phyloP scores from a whole-genome alignment of 2,113 vertebrate genomes.

The Sinocyclocheilus anophthalmus region DNA sequence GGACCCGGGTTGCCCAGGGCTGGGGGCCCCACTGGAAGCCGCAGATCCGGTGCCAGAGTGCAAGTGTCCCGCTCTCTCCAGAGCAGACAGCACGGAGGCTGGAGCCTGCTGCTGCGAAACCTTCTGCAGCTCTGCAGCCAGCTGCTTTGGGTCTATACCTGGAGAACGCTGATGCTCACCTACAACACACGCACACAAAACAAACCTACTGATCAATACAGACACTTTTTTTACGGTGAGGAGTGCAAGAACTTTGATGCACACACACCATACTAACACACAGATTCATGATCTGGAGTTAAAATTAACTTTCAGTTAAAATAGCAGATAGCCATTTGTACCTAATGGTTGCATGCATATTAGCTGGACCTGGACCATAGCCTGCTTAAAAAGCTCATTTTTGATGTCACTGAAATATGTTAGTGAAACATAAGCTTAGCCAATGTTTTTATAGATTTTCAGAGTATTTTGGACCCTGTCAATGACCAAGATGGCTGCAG shows the following conservation, averaged over 20 bases:
- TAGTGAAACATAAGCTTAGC: not conserved
- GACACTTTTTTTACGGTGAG: not conserved
- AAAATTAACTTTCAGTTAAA: not conserved
- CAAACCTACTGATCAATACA: not conserved
- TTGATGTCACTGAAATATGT: not conserved
- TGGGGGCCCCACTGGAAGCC: conserved; percentile 91
- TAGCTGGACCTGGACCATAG: not conserved
- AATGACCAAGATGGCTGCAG: not conserved
- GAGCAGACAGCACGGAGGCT: conserved; percentile 80
- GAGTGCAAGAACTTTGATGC: not conserved
- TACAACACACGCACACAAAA: conserved; percentile 64
- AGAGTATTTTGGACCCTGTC: not conserved
- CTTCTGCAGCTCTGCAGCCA: conserved; percentile 97
- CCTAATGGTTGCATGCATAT: not conserved
- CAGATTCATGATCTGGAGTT: not conserved
- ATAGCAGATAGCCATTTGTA: not conserved
- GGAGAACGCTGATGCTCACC: conserved; percentile 93
- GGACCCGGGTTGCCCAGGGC: conserved; percentile 93
- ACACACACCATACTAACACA: not conserved
- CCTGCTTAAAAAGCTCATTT: not conserved
- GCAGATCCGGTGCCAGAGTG: conserved; percentile 90
- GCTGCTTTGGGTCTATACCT: conserved; percentile 94
- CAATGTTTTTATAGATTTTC: not conserved
- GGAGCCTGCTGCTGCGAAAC: conserved; percentile 94
- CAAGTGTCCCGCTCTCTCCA: conserved; percentile 85